Base-by-base conservation (phyloP, 2,113 vertebrate species). In the Erythrolamprus reginae region DNA sequence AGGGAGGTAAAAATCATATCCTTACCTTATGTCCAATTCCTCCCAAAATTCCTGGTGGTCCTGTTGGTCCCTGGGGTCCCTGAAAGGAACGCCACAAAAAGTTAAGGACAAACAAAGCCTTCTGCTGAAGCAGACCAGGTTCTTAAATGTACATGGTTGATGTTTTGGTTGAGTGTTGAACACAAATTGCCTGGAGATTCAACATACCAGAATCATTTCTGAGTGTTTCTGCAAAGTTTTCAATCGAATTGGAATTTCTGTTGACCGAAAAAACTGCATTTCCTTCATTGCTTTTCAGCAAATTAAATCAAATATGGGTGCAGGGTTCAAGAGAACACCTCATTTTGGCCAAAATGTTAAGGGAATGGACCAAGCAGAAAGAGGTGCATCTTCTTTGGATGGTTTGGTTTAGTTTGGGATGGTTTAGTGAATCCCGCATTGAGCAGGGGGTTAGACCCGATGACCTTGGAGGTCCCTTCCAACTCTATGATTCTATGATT, bases 21-120 rank as follows among this genome's bases (percentile, higher is more conserved):
- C 93, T 97, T 97, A 99, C 99, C 98, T 96, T 96, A n/a, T 92
- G 96, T 15, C 99, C 99, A 52, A 98, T 98, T 93, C 98, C 98
- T 94, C 99, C 99, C 84, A 98, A 96, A 58, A 98, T 96, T 10
- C 99, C 99, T 0, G 96, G 90, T 70, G 95, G 96, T 53, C 99
- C 99, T 91, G 97, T 94, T 65, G 97, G 97, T 95, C 99, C 99
- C 88, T 97, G 93, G 33, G 97, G 97, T 92, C 98, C 99, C 98
- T 99, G 95, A 38, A 94, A 77, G 97, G 90, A 95, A 45, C 96
- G 89, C 94, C 61, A 96, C 87, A 94, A 12, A 88, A 77, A 3
- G 82, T 83, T 84, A 48, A 55, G 45, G 13, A 17, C 4, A 42
- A 33, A 52, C 38, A n/a, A 28, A 55, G 51, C 24, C 3, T n/a